These are phyloP conservation scores for Hepsetus odoe DNA, from an alignment of 2,113 vertebrate species.

Conservation along the genomic window DNA sequence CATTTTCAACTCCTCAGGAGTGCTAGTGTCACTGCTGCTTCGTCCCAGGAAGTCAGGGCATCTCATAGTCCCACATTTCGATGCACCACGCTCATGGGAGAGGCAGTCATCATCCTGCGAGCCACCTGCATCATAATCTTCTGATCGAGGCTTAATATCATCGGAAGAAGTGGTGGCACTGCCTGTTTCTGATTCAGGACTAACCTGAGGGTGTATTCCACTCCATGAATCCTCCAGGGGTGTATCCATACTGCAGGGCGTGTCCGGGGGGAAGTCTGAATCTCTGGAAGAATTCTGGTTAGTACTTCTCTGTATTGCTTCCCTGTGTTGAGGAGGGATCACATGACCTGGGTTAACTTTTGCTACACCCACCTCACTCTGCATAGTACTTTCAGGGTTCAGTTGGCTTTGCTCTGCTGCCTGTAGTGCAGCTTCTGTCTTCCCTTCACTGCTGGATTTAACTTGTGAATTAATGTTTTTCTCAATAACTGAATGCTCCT, in stretches of 20 bases:
- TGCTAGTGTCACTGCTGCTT: conserved; percentile 98
- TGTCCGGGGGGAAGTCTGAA: conserved; percentile 69
- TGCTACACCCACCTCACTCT: conserved; percentile 23
- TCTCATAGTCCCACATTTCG: conserved; percentile 93
- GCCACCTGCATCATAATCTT: conserved; percentile 97
- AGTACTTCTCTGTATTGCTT: conserved; percentile 22
- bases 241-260: conserved; percentile 77
- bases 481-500: conserved; percentile 15
- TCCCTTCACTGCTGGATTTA: conserved; percentile 26
- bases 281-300: conserved; percentile 71
- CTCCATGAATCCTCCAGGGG: conserved; percentile 83
- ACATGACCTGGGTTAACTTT: conserved; percentile 28
- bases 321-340: conserved; percentile 38
- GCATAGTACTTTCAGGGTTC: conserved; percentile 28
- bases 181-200: conserved; percentile 90
- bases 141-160: conserved; percentile 96
- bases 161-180: conserved; percentile 96
- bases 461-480: conserved; percentile 36
- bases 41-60: conserved; percentile 95
- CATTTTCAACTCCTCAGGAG: conserved; percentile 94
- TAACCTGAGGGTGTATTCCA: conserved; percentile 81
- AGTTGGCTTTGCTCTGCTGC: conserved; percentile 7
- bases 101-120: conserved; percentile 96
- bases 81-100: conserved; percentile 88
- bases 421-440: conserved; percentile 10